Evolutionary conservation across 1,140 invertebrate species (phyloP).

Genomic region (roundworm (Caenorhabditis elegans)): WBcel235 BX284606.5:5653001-5653500

Average conservation of each 20-base stretch:
- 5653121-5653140: not conserved
- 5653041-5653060: not conserved
- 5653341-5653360: slow-evolving; percentile 3
- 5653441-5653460: not conserved
- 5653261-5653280: not conserved
- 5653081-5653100: not conserved
- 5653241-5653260: slow-evolving; percentile 11
- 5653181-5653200: not conserved
- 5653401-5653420: slow-evolving; percentile 19
- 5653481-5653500: slow-evolving; percentile 1
- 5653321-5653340: slow-evolving; percentile 1
- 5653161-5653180: not conserved
- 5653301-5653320: not conserved
- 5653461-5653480: slow-evolving; percentile 9
- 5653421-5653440: slow-evolving; percentile 11
- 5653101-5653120: not conserved
- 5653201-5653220: slow-evolving; percentile 16
- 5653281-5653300: not conserved
- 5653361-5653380: not conserved
- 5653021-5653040: slow-evolving; percentile 6
- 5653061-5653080: slow-evolving; percentile 9
- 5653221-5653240: slow-evolving; percentile 14
- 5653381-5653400: not conserved
- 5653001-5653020: not conserved
- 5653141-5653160: too few relatives aligned